Percentiles rank a stretch among this genome's conserved stretches.
Conservation (phyloP, 2,888 invertebrate genomes). For the Cheilosia pagana region DNA sequence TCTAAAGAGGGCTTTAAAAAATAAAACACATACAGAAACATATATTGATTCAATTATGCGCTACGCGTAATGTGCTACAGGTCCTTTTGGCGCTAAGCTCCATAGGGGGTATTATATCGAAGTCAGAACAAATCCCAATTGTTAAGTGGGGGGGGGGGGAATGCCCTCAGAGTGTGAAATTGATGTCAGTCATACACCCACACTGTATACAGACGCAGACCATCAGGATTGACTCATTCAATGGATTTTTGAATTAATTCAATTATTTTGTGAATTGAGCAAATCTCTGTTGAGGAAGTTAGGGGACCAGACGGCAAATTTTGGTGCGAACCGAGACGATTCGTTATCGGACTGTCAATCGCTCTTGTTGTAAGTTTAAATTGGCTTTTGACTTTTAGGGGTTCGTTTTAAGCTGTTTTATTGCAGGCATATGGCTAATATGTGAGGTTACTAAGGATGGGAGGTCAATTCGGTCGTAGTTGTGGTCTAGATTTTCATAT, state of each 20-base stretch:
- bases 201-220: not conserved
- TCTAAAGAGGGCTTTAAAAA: not conserved
- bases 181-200: not conserved
- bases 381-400: constrained; percentile 19
- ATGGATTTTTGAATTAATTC: constrained; percentile 30
- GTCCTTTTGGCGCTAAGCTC: constrained; percentile 2
- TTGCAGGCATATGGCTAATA: too few relatives aligned
- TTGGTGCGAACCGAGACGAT: not conserved
- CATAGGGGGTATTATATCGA: not conserved
- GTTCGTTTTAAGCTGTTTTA: not conserved
- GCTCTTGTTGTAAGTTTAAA: constrained; percentile 10
- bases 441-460: too few relatives aligned
- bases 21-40: not conserved
- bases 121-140: not conserved
- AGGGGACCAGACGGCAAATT: not conserved
- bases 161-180: not conserved
- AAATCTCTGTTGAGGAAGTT: constrained; percentile 18
- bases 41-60: constrained; percentile 18
- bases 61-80: constrained; percentile 1
- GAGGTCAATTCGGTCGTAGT: too few relatives aligned
- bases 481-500: too few relatives aligned
- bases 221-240: constrained; percentile 22
- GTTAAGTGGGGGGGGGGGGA: not conserved
- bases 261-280: constrained; percentile 18
- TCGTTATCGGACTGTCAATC: constrained; percentile 14